Evolutionary conservation across 2,113 vertebrate species (phyloP).

Genomic region (Atrichornis clamosus): DNA sequence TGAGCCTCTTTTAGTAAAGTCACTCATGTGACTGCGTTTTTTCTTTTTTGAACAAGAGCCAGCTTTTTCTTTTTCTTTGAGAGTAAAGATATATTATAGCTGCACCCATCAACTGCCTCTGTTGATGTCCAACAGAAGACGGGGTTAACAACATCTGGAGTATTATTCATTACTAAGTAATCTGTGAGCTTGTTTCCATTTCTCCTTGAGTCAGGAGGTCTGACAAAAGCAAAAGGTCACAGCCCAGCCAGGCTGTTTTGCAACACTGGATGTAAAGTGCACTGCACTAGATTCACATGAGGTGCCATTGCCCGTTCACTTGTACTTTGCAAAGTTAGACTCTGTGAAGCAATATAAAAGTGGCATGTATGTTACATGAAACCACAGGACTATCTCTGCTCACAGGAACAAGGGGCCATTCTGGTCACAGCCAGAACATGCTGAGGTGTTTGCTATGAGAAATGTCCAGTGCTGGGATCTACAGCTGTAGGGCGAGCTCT

Average conservation of each 20-base stretch:
- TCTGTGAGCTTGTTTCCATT: constrained; percentile 35
- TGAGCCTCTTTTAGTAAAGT: neutral
- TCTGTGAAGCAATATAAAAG: neutral
- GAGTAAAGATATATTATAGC: neutral
- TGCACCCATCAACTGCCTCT: neutral
- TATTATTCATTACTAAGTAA: constrained; percentile 51
- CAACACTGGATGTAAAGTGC: neutral
- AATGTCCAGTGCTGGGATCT: neutral
- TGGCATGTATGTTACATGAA: neutral
- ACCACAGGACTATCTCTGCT: neutral
- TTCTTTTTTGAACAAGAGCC: neutral
- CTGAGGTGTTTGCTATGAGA: neutral
- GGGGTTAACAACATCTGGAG: constrained; percentile 45
- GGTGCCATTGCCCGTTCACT: neutral
- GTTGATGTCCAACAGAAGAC: neutral
- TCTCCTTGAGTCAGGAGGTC: constrained; percentile 1
- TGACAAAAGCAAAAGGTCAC: constrained; percentile 25
- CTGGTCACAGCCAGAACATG: neutral
- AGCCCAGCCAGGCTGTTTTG: constrained; percentile 1
- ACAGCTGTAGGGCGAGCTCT: neutral
- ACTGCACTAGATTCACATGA: neutral
- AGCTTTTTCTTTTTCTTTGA: neutral
- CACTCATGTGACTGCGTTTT: neutral
- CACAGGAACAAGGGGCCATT: neutral
- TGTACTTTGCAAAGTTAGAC: neutral